Percentiles rank a stretch among this genome's conserved stretches.
Conservation (phyloP, 2,797 vertebrate genomes). For the Coreius guichenoti region DNA sequence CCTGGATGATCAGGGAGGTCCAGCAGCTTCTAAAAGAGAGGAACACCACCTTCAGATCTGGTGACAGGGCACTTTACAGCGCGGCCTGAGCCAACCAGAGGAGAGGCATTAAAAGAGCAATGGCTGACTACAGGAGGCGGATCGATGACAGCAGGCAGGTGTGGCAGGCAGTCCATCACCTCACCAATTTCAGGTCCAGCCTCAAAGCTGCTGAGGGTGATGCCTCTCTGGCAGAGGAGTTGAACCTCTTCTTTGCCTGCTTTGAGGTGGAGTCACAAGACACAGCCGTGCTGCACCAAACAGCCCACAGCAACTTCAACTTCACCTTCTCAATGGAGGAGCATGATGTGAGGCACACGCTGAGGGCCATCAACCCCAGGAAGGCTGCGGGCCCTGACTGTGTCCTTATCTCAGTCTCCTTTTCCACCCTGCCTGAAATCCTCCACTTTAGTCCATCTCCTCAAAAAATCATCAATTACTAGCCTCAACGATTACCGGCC, state of each 20-base stretch:
- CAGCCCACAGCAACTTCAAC: neutral
- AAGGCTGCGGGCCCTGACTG: neutral
- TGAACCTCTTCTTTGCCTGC: conserved; percentile 15
- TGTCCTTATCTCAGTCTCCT: neutral
- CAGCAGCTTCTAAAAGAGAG: too few species aligned
- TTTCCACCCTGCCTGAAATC: neutral
- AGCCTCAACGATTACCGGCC: neutral
- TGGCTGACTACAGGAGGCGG: neutral
- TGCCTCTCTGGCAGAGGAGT: neutral
- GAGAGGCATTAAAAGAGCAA: too few species aligned
- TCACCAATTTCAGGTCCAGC: conserved; percentile 19
- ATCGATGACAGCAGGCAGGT: conserved; percentile 20
- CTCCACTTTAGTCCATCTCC: neutral
- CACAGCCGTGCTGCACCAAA: neutral
- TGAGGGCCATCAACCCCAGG: neutral
- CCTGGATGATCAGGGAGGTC: too few species aligned
- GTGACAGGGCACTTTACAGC: too few species aligned
- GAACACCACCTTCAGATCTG: too few species aligned
- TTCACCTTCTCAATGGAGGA: too few species aligned
- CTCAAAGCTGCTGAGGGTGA: neutral
- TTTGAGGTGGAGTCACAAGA: conserved; percentile 9
- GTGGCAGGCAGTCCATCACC: conserved; percentile 26
- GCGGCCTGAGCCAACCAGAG: too few species aligned
- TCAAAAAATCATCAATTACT: neutral
- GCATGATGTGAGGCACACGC: too few species aligned